Conservation (phyloP, 2,888 invertebrate species). For the Mythimna loreyi region DNA sequence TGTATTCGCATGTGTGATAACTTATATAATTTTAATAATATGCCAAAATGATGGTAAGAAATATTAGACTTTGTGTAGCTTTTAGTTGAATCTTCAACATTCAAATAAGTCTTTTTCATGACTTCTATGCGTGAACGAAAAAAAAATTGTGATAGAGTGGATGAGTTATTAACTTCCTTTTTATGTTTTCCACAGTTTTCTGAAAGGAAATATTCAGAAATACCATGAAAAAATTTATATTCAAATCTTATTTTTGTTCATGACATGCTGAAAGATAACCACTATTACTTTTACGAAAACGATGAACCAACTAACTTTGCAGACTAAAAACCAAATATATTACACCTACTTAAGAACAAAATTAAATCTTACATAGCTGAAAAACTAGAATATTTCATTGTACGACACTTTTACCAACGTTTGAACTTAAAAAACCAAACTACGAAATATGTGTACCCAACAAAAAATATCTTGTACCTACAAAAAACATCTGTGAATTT, state of each 20-base stretch:
- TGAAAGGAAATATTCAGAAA: not conserved
- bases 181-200: not conserved
- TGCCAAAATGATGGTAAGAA: too few species aligned
- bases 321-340: not conserved
- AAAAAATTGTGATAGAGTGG: too few species aligned
- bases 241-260: not conserved
- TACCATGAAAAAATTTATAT: not conserved
- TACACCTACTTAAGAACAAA: too few species aligned
- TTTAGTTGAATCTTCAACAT: too few species aligned
- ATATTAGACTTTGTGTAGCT: too few species aligned
- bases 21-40: too few species aligned
- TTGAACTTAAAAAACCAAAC: slow-evolving; percentile 3
- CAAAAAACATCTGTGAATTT: not conserved
- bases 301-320: not conserved
- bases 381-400: not conserved
- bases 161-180: not conserved
- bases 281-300: not conserved
- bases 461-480: not conserved
- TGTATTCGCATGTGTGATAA: too few species aligned
- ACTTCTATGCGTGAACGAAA: too few species aligned
- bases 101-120: too few species aligned
- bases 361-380: not conserved
- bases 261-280: not conserved
- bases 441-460: not conserved
- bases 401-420: not conserved